Conservation (phyloP, 1,140 invertebrate genomes). For the Heliconius melpomene region DNA sequence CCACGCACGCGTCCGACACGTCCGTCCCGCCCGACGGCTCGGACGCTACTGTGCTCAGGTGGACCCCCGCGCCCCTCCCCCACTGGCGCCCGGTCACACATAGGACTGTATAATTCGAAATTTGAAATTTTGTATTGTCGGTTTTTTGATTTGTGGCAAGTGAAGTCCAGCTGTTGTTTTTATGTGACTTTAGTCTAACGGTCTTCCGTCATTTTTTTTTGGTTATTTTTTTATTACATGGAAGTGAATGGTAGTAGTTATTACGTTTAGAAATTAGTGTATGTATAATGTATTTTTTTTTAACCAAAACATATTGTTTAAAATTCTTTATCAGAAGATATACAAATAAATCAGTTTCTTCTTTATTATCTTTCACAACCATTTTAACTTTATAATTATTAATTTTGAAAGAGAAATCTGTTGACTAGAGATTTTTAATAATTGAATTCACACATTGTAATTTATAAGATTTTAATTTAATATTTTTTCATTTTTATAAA, state of each 20-base stretch:
- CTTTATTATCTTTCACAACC: not conserved
- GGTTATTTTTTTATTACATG: not conserved
- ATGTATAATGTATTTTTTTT: constrained; percentile 5
- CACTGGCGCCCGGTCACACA: constrained; percentile 75
- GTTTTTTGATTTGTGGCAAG: constrained; percentile 19
- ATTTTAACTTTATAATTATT: not conserved
- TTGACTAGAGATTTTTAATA: not conserved
- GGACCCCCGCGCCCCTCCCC: constrained; percentile 72
- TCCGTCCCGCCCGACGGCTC: constrained; percentile 45
- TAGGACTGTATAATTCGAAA: constrained; percentile 48
- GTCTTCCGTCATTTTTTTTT: not conserved
- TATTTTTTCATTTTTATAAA: too few relatives aligned
- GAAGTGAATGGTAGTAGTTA: constrained; percentile 8
- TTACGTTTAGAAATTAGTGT: constrained; percentile 14
- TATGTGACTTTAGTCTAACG: not conserved
- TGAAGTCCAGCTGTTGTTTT: constrained; percentile 8
- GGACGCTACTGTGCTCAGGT: constrained; percentile 57
- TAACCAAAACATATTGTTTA: not conserved
- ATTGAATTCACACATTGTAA: too few relatives aligned
- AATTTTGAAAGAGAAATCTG: not conserved
- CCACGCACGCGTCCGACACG: constrained; percentile 47
- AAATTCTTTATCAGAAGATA: not conserved
- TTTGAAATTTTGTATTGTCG: constrained; percentile 22
- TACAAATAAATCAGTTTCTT: not conserved
- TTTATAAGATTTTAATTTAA: not conserved